A percentile compares a stretch with the other conserved stretches of the same genome.
Evolutionary conservation across 2,113 vertebrate species (phyloP).

Genomic region (Malurus melanocephalus): DNA sequence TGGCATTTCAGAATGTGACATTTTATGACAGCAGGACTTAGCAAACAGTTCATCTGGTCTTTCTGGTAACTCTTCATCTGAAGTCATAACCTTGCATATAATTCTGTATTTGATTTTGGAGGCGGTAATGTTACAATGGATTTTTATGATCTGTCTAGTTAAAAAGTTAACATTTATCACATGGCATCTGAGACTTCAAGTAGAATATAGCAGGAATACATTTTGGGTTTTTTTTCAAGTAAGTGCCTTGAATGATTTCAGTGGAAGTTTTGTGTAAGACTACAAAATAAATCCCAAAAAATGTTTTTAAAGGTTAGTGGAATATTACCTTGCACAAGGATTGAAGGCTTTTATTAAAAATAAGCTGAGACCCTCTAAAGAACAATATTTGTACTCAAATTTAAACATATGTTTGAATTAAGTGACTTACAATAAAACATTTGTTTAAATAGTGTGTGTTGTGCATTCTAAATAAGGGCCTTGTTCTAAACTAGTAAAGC

Average conservation of each 20-base stretch:
- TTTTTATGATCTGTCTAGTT: neutral
- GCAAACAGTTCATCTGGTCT: neutral
- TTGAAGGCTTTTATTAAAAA: conserved; percentile 34
- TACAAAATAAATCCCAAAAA: conserved; percentile 5
- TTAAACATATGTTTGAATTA: neutral
- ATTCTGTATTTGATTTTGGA: neutral
- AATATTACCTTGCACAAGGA: neutral
- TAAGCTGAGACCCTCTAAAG: neutral
- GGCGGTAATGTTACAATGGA: neutral
- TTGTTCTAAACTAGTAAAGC: neutral
- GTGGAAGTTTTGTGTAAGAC: neutral
- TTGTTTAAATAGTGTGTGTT: neutral
- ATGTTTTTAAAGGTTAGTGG: conserved; percentile 38
- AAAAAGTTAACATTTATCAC: neutral
- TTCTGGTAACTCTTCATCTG: neutral
- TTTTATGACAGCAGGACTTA: neutral
- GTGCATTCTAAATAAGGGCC: neutral
- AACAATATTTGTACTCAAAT: conserved; percentile 17
- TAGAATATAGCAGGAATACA: neutral
- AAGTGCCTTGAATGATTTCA: neutral
- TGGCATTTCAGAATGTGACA: neutral
- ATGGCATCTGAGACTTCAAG: neutral
- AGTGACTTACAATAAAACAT: neutral
- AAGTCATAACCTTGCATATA: neutral
- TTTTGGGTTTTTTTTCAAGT: neutral